Base-by-base conservation (phyloP, 2,113 vertebrate species). In the Oceanodroma tethys region DNA sequence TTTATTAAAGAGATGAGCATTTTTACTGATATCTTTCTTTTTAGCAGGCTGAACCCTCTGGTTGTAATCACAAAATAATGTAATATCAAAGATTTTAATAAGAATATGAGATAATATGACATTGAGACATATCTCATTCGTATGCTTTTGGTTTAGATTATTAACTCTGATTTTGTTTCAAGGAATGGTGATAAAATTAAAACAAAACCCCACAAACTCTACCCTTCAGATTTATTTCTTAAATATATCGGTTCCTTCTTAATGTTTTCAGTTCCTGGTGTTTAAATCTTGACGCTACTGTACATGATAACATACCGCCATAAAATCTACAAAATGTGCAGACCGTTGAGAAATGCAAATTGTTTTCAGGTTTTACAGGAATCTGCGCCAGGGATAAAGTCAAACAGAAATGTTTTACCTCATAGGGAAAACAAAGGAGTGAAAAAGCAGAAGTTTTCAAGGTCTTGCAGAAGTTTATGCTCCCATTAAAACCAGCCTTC, bases 261-360 rank as follows among this genome's bases (percentile, higher is more conserved):
- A 79, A 84, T 30, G 59, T 12, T 78, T 97, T 93, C 73, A 70
- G 52, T 81, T 97, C 88, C 85, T 72, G 63, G 73, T 68, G 32
- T 82, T 96, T 94, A 96, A 94, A 91, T 86, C 74, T 97, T 47
- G 81, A 97, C 81, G 71, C 76, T 58, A 38, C 73, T 68, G 58
- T 7, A 6, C 63, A 60, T 38, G 38, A 80, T 66, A 95, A 48
- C 70, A 68, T 10, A 80, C 52, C 75, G 43, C 83, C 90, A 60
- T 92, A 85, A 97, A 43, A 16, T 40, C 71, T 92, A 76, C 59
- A 82, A 86, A 97, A 96, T 74, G 55, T 74, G 90, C 94, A 75
- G 90, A 67, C 56, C 78, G 70, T n/a, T 78, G 88, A 97, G 88
- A 97, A 94, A 93, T 81, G 84, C 95, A 97, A 82, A 96, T 96